Evolutionary conservation across 2,797 vertebrate species (phyloP), one percentile per base, ranked within the genome.

Genomic region (Carduelis carduelis): DNA sequence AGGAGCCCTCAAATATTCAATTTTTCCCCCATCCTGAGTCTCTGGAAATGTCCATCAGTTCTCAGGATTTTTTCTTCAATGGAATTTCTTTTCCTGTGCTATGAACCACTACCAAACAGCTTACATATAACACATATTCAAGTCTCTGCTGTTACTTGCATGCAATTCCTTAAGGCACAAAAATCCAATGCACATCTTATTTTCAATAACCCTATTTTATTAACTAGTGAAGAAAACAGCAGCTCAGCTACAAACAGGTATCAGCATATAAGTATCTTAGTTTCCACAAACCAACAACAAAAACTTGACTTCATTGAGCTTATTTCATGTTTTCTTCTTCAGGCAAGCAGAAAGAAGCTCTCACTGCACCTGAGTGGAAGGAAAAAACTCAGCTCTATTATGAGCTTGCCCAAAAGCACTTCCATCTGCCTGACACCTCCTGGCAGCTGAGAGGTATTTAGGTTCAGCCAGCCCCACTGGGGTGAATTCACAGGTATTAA

Each of bases 1-100:
- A 70, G 14, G 1, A 9, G 6, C 1, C 3, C 16, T 14, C 20
- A 76, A 23, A 61, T 61, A 63, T 3, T 69, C 12, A 0, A 1
- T 15, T 52, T 69, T 84, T 27, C 8, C 18, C 20, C 39, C 12
- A 30, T 47, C 28, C 35, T 46, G 18, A 75, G 14, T 49, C 27
- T 57, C 43, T 70, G 14, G 8, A 74, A 86, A 17, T 4, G 3
- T 41, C 32, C 23, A 85, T 12, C 14, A 65, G 20, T 30, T 57
- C 39, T 53, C 37, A 39, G 11, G 18, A 4, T 2, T 49, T 47
- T 72, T 71, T 32, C 28, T 44, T 52, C 11, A 57, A 1, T 20
- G 2, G 34, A 81, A n/a, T 77, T 55, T 79, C 14, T 74, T 70
- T 32, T 59, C 21, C 30, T 5, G 0, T 14, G 10, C 18, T 74